Conservation (phyloP, 2,113 vertebrate genomes). For the Nansenia antarctica region DNA sequence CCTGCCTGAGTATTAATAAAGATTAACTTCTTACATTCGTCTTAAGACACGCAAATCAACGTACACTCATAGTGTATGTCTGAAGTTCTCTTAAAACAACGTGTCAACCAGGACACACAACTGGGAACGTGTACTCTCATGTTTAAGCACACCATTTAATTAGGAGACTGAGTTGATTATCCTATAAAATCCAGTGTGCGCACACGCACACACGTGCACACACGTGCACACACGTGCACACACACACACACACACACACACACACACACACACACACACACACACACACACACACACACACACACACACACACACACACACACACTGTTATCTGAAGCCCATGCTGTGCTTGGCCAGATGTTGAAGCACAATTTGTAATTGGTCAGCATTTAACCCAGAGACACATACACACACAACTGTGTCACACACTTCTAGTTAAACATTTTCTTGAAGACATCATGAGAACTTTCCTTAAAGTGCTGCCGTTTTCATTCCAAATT, state of each 20-base stretch:
- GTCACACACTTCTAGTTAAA: neutral
- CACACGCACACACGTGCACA: neutral
- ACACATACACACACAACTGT: neutral
- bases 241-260: slow-evolving; percentile 4
- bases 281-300: neutral
- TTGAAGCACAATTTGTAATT: slow-evolving; percentile 27
- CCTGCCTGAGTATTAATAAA: too few species aligned
- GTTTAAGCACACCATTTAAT: neutral
- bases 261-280: neutral
- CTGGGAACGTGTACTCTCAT: too few species aligned
- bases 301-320: neutral
- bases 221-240: neutral
- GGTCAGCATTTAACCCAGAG: slow-evolving; percentile 1
- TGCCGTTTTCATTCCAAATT: neutral
- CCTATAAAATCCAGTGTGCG: neutral
- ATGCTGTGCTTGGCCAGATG: slow-evolving; percentile 15
- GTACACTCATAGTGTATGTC: too few species aligned
- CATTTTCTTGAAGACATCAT: neutral
- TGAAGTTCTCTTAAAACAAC: too few species aligned
- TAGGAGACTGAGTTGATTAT: neutral
- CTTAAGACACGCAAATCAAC: too few species aligned
- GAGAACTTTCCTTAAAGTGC: neutral
- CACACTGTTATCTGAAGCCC: too few species aligned
- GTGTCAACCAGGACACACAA: too few species aligned
- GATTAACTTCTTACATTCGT: too few species aligned